Evolutionary conservation across 2,113 vertebrate species (phyloP).

Genomic region (Mesembrinibis cayennensis): DNA sequence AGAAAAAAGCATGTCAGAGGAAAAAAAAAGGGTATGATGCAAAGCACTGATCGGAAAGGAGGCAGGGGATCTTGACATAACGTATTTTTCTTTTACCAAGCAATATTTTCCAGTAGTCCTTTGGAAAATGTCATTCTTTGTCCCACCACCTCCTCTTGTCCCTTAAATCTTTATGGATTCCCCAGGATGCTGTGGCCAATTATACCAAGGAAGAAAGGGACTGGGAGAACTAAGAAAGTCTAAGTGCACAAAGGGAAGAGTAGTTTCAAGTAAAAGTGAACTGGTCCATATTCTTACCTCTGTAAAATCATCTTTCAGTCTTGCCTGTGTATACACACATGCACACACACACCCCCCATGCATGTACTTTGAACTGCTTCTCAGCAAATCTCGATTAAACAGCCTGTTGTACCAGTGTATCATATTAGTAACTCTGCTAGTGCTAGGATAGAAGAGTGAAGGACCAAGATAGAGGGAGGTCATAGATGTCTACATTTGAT

Average conservation of each 20-base stretch:
- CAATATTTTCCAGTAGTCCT: neutral
- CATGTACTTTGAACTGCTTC: neutral
- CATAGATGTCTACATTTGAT: neutral
- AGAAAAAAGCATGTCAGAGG: neutral
- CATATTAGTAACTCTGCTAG: neutral
- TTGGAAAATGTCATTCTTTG: neutral
- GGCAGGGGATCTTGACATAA: neutral
- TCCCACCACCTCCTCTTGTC: neutral
- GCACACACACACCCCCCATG: neutral
- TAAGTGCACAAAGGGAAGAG: neutral
- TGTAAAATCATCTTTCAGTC: neutral
- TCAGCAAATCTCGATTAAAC: neutral
- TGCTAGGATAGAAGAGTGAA: neutral
- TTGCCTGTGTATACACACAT: neutral
- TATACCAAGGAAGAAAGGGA: neutral
- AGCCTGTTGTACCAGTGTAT: neutral
- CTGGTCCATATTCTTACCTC: neutral
- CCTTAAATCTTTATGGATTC: neutral
- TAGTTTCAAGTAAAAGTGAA: neutral
- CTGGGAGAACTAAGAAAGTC: neutral
- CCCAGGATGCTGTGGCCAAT: neutral
- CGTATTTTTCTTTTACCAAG: neutral
- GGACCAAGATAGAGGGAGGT: fast-evolving
- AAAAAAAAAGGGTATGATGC: neutral
- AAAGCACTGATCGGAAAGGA: neutral